Base-by-base conservation (phyloP, 1,140 invertebrate genomes). In the Branchinecta lindahli region DNA sequence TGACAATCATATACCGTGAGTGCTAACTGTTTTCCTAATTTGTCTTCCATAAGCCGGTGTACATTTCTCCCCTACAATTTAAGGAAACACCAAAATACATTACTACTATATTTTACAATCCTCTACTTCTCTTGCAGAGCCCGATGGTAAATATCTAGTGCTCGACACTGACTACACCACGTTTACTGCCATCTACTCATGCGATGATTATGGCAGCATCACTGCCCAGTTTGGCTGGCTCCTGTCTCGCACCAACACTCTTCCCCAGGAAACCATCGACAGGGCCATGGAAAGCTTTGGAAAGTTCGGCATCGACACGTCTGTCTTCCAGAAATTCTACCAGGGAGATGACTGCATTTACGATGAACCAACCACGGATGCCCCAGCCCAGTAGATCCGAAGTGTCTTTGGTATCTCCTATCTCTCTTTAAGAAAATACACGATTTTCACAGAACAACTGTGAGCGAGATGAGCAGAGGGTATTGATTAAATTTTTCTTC, bases 81-180 rank as follows among this genome's bases (percentile, higher is more conserved):
- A n/a, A n/a, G n/a, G n/a, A n/a, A 1, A 33, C 1, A 33, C 33
- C 33, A 33, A 33, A 33, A 33, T 33, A 5, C n/a, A 33, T 33
- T n/a, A n/a, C 33, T 33, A 33, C 33, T 33, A 33, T 33, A 33
- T 5, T 33, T 33, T 33, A 33, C 33, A 33, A 5, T 5, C 33
- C 33, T 33, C 1, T 5, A 15, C 12, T 3, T 20, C 6, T 15
- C 2, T 61, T 61, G 10, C 21, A 70, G 70, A 66, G 21, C 71
- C 71, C 20, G 69, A 72, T 66, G 71, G 71, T 15, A n/a, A 44
- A n/a, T 71, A 71, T 65, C 69, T 47, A 68, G 70, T 71, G 8
- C 46, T 71, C 18, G 70, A 71, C 70, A 71, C 70, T 20, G 70
- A 71, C 21, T 71, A 71, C 61, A 66, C 46, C 45, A 68, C 33